Base-by-base conservation (phyloP, 2,113 vertebrate genomes). In the Vulpes lagopus region DNA sequence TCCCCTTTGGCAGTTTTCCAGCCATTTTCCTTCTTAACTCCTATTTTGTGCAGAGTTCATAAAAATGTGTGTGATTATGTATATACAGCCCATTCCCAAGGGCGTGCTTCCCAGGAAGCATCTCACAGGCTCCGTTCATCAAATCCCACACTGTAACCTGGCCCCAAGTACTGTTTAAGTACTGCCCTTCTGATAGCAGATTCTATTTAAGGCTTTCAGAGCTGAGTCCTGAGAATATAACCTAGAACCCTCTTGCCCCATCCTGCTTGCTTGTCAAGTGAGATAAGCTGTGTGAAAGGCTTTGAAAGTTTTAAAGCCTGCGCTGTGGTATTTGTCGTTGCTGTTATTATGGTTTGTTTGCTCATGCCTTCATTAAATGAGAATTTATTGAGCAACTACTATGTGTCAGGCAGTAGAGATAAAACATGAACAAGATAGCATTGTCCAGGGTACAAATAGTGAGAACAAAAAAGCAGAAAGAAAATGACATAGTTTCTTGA, bases 1-100 rank as follows among this genome's bases (percentile, higher is more conserved):
- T 92, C 55, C 88, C 97, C 59, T 73, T 97, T 86, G 95, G 69
- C 17, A 32, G n/a, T 95, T 97, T 32, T 23, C 74, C 30, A 97
- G 43, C 30, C n/a, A 27, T 59, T 95, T 96, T 83, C 32, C 20
- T 60, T 64, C 84, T 96, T 92, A 76, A 60, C 43, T 92, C 43
- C 11, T 62, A 81, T 95, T 95, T 95, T 64, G 14, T 79, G 51
- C 59, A 91, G 53, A 62, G 20, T 93, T 60, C 82, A 91, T 86
- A 76, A 93, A 94, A 89, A 69, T 82, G 30, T 73, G 11, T 57
- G 17, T 60, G 38, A 25, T 53, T 78, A 15, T 82, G 43, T 62
- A 22, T 38, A 27, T n/a, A 38, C 23, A 82, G 23, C 17, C 35
- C 32, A 49, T 74, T 79, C 73, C 82, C 82, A 11, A 64, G 67